These are phyloP conservation scores for Distichodus sexfasciatus DNA, from an alignment of 2,797 vertebrate species.

Conservation along the genomic window DNA sequence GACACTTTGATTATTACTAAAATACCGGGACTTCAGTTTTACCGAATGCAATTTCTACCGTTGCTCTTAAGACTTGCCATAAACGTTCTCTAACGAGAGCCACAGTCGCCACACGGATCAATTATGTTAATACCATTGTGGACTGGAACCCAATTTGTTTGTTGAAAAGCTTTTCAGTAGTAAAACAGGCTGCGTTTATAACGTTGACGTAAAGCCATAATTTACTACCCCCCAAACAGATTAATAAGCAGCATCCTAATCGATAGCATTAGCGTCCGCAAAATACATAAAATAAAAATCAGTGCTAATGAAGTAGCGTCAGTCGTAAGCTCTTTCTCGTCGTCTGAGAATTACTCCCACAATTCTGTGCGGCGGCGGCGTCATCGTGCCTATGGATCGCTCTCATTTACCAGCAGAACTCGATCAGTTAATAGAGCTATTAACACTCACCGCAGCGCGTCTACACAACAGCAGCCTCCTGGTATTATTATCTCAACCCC, in stretches of 20 bases:
- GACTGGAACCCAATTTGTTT: slow-evolving; percentile 5
- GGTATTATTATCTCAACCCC: slow-evolving; percentile 18
- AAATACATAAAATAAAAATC: slow-evolving; percentile 75
- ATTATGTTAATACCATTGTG: slow-evolving; percentile 32
- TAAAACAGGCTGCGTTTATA: slow-evolving; percentile 55
- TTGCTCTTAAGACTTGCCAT: slow-evolving; percentile 23
- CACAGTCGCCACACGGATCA: slow-evolving; percentile 21
- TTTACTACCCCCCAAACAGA: slow-evolving; percentile 59
- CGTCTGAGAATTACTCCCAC: slow-evolving; percentile 50
- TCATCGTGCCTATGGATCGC: slow-evolving; percentile 39
- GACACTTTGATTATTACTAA: too few relatives aligned
- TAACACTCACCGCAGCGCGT: slow-evolving; percentile 50
- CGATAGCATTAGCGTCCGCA: slow-evolving; percentile 69
- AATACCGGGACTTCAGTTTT: not conserved
- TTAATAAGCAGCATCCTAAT: slow-evolving; percentile 56
- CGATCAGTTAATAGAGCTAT: slow-evolving; percentile 65
- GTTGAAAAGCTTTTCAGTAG: slow-evolving; percentile 52
- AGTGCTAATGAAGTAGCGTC: slow-evolving; percentile 78
- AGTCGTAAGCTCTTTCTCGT: slow-evolving; percentile 45
- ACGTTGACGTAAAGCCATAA: slow-evolving; percentile 46
- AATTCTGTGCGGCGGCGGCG: slow-evolving; percentile 38
- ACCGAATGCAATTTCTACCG: not conserved
- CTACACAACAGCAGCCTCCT: slow-evolving; percentile 41
- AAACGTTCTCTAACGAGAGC: slow-evolving; percentile 27
- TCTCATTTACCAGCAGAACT: slow-evolving; percentile 50